phyloP scores from a whole-genome alignment of 2,888 invertebrate species.

The Apamea monoglypha region DNA sequence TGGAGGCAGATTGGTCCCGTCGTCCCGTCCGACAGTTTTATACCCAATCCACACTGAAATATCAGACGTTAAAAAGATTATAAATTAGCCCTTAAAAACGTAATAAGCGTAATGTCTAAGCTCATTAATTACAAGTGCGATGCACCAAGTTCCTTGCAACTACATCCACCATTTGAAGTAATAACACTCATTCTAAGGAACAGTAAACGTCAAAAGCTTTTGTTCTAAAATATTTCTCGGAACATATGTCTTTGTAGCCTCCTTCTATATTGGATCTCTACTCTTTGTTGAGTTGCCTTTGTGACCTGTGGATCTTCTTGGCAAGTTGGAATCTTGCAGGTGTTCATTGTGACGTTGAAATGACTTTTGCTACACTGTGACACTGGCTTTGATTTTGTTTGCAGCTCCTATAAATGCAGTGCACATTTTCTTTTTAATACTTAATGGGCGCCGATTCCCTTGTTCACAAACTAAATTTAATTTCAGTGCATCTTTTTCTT shows the following conservation, averaged over 20 bases:
- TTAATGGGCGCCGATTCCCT: too few species aligned
- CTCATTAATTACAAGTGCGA: conserved; percentile 11
- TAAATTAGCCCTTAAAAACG: not conserved
- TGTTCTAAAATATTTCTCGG: conserved; percentile 49
- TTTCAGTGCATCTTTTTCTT: too few species aligned
- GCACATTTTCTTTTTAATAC: too few species aligned
- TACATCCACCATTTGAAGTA: conserved; percentile 24
- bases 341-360: conserved; percentile 11
- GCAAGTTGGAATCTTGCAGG: conserved; percentile 14
- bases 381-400: not conserved
- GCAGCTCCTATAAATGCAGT: not conserved
- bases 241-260: conserved; percentile 56
- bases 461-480: too few species aligned
- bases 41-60: not conserved
- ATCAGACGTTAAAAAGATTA: not conserved
- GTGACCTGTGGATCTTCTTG: conserved; percentile 30
- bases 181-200: conserved; percentile 17
- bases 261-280: conserved; percentile 52
- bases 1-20: not conserved
- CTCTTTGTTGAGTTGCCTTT: conserved; percentile 48
- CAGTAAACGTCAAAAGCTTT: conserved; percentile 39
- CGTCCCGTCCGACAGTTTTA: too few species aligned
- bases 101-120: not conserved
- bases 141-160: conserved; percentile 21
- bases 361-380: not conserved